These are phyloP conservation scores for Sitta carolinensis DNA, from an alignment of 2,797 vertebrate genomes.

Conservation along the genomic window DNA sequence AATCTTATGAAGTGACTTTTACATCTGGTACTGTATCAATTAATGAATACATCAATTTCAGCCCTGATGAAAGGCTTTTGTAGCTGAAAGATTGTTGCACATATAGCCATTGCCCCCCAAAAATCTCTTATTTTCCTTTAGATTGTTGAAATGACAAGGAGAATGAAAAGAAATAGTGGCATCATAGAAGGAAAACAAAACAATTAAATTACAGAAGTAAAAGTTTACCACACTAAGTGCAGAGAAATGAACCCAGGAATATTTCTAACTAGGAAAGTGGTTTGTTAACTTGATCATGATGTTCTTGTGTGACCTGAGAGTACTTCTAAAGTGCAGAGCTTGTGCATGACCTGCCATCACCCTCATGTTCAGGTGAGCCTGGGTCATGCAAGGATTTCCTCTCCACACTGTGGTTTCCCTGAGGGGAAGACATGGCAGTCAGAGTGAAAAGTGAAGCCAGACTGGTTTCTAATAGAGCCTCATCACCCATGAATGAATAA, in stretches of 20 bases:
- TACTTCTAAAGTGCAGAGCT: background rate
- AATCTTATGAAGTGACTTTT: background rate
- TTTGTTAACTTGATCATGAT: background rate
- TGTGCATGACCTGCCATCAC: background rate
- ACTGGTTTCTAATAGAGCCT: background rate
- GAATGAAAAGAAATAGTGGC: background rate
- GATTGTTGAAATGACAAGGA: background rate
- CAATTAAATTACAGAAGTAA: background rate
- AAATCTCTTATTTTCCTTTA: background rate
- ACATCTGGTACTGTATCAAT: background rate
- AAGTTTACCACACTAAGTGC: background rate
- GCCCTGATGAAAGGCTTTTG: background rate
- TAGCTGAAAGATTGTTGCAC: background rate
- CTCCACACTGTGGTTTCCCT: background rate
- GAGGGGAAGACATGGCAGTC: rapidly evolving
- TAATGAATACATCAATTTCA: background rate
- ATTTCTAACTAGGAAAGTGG: background rate
- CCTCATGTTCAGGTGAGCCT: background rate
- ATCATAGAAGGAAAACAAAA: background rate
- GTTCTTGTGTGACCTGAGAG: background rate
- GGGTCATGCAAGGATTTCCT: background rate
- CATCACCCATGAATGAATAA: background rate
- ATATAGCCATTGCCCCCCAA: background rate
- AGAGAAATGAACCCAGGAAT: background rate
- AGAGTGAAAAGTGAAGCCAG: background rate